Base-by-base conservation (phyloP, 2,888 invertebrate genomes). In the Epirrita christyi region DNA sequence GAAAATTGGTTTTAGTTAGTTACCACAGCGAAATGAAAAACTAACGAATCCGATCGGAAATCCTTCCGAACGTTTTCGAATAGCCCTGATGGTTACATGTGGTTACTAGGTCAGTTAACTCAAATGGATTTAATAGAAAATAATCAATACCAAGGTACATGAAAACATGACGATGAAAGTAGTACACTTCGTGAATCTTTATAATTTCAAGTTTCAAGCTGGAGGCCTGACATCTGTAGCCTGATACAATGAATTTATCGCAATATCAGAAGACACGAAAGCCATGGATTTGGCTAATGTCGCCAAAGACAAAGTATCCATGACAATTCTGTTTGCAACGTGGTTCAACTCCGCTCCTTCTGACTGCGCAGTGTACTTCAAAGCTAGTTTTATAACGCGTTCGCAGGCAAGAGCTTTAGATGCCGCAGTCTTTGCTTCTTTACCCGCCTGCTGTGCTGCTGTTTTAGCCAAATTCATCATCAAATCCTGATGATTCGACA, bases 391-490 rank as follows among this genome's bases (percentile, higher is more conserved):
- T 13, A 86, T 85, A 0, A 91, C 87, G 11, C 87, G 73, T 65
- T 91, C 91, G 58, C 89, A 86, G 1, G 88, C 87, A 27, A 89
- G 67, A 6, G 92, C 86, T 64, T 91, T 91, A 0, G 91, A 90
- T 0, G 85, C 73, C 2, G 92, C 92, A 68, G 82, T 86, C 65
- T 85, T 91, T 10, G 92, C 92, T 70, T 92, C 91, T 70, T 92
- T 92, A 0, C 91, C 91, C 28, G 91, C 92, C 72, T 92, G 91
- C 61, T 92, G 91, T 6, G 92, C 92, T 11, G 92, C 92, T 6
- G 91, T 90, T 60, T 88, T 91, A 0, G 92, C 92, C 52, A 92
- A 78, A 72, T 90, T 92, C 91, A 90, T 90, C 92, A 92, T 92
- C 50, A 92, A 67, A 42, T 91, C 90, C 66, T 88, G 88, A 59